Base-by-base conservation (phyloP, 2,888 invertebrate genomes). In the Cryptophagus acutangulus region DNA sequence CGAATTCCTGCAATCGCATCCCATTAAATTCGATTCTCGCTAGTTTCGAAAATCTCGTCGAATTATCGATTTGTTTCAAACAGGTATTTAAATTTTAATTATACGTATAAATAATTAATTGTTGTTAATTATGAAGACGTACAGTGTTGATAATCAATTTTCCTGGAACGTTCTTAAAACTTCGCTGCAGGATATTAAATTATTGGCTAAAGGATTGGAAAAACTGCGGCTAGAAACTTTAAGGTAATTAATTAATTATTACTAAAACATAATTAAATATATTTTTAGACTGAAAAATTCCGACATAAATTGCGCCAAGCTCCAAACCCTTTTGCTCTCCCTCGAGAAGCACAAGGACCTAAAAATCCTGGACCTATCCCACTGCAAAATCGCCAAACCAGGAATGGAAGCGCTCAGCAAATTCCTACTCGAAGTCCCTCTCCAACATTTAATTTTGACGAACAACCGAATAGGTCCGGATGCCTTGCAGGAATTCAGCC, bases 61-160 rank as follows among this genome's bases (percentile, higher is more conserved):
- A 67, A 47, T 45, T 67, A 13, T 55, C 51, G 2, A 48, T 67
- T 41, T 61, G 64, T 39, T 66, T 63, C 45, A 65, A 65, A 53
- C 62, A 66, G 59, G 65, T 65, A 47, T 17, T 40, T 17, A 15
- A 29, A 13, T 33, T 29, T 43, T 34, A 29, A 9, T 36, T 36
- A n/a, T 44, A 18, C 10, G 10, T 18, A 18, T 26, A n/a, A 26
- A 26, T 28, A 12, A 31, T 12, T 5, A 14, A 24, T n/a, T 25
- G 14, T 26, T 25, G 33, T 40, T 36, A 9, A 31, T 34, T 41
- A 39, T 49, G 40, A 37, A 66, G 62, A 57, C 52, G 12, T 64
- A 66, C 41, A n/a, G n/a, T n/a, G 52, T 61, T 4, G 59, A 61
- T 14, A 58, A 64, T 24, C 51, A 59, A 34, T 67, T 67, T 48